Evolutionary conservation across 2,888 invertebrate species (phyloP).

Genomic region (Napeogenes inachia): DNA sequence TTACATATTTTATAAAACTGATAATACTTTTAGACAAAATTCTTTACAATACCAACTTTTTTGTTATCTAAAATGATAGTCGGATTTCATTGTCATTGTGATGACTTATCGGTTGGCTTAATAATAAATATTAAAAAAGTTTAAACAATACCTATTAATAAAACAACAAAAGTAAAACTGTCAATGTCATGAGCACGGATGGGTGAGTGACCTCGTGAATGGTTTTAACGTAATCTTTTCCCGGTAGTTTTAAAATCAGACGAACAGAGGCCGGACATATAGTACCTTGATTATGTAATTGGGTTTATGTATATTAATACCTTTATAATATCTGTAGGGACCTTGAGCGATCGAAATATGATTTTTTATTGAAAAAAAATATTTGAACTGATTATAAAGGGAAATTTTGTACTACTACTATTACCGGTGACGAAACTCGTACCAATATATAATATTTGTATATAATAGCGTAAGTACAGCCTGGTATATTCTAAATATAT

Average conservation of each 20-base stretch:
- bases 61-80: conserved; percentile 4
- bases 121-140: no score
- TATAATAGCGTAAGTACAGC: no score
- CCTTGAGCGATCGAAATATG: neutral
- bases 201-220: neutral
- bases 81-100: neutral
- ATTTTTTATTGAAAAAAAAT: no score
- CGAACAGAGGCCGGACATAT: conserved; percentile 17
- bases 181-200: conserved; percentile 25
- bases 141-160: no score
- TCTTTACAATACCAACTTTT: neutral
- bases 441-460: no score
- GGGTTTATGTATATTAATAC: conserved; percentile 4
- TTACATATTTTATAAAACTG: no score
- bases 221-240: conserved; percentile 10
- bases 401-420: no score
- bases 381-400: no score
- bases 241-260: conserved; percentile 12
- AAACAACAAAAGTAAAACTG: conserved; percentile 9
- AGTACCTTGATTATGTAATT: conserved; percentile 24
- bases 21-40: conserved; percentile 1
- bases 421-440: no score
- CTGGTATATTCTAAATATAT: no score
- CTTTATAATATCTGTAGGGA: conserved; percentile 8
- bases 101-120: no score